A percentile compares a stretch with the other conserved stretches of the same genome.
Evolutionary conservation across 2,888 invertebrate species (phyloP).

Genomic region (Xestia rhomboidea): DNA sequence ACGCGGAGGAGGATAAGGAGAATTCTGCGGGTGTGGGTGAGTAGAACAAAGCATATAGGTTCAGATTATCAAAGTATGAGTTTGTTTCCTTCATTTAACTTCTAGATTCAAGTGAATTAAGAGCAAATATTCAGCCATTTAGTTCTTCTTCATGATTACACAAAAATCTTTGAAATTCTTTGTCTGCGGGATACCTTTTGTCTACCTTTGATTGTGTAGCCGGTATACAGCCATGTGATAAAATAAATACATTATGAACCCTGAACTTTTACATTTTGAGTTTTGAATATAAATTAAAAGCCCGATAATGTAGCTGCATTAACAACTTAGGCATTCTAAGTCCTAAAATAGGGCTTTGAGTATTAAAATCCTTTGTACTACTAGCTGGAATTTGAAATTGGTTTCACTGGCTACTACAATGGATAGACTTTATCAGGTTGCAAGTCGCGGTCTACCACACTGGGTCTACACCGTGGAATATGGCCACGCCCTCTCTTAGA

Average conservation of each 20-base stretch:
- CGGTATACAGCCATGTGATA: background rate
- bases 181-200: background rate
- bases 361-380: background rate
- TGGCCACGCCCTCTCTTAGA: background rate
- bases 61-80: background rate
- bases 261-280: too few relatives aligned
- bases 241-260: background rate
- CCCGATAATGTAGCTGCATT: background rate
- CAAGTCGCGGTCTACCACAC: background rate
- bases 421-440: background rate
- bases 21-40: constrained; percentile 5
- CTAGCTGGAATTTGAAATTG: background rate
- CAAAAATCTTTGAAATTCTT: background rate
- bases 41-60: constrained; percentile 4
- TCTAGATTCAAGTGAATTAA: background rate
- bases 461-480: background rate
- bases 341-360: background rate
- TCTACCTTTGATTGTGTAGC: background rate
- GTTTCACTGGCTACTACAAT: background rate
- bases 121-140: background rate
- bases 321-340: background rate
- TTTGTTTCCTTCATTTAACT: background rate
- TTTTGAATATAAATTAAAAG: background rate
- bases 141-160: background rate
- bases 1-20: background rate